phyloP scores from a whole-genome alignment of 2,888 invertebrate species.

The Athalia rosae region DNA sequence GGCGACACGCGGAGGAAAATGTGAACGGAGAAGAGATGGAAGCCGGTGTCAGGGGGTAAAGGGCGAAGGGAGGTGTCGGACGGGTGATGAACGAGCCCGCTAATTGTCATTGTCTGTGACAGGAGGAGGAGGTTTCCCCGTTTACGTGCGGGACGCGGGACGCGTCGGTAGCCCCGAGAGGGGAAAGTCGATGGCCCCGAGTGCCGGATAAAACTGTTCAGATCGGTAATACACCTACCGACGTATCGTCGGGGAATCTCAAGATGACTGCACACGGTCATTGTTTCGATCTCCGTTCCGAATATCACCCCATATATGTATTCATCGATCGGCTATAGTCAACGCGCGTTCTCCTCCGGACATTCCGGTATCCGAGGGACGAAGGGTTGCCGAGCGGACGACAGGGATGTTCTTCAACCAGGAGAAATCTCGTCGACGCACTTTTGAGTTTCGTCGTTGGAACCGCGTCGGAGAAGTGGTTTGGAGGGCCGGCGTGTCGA shows the following conservation, averaged over 20 bases:
- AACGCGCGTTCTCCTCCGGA: conserved; percentile 1
- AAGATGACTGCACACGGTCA: conserved; percentile 11
- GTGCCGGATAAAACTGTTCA: conserved; percentile 39
- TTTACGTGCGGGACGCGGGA: conserved; percentile 25
- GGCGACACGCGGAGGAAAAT: conserved; percentile 9
- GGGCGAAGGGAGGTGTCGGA: conserved; percentile 27
- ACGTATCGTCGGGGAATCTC: background rate
- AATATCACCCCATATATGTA: background rate
- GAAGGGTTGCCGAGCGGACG: background rate
- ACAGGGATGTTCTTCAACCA: background rate
- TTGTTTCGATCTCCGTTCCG: background rate
- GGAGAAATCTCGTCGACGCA: conserved; percentile 25
- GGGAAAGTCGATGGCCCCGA: conserved; percentile 36
- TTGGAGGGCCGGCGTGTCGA: background rate
- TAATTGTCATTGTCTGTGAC: conserved; percentile 45
- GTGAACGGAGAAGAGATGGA: background rate
- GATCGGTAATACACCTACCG: conserved; percentile 5
- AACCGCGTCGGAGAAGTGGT: background rate
- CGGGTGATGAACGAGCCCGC: conserved; percentile 44
- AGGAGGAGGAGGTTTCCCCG: background rate
- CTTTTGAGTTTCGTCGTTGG: conserved; percentile 26
- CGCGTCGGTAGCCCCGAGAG: conserved; percentile 18
- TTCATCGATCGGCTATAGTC: background rate
- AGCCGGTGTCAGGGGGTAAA: background rate
- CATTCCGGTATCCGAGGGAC: conserved; percentile 11